Percentiles rank a stretch among this genome's conserved stretches.
phyloP scores from a whole-genome alignment of 2,797 vertebrate genomes.

The Fistularia commersonii region DNA sequence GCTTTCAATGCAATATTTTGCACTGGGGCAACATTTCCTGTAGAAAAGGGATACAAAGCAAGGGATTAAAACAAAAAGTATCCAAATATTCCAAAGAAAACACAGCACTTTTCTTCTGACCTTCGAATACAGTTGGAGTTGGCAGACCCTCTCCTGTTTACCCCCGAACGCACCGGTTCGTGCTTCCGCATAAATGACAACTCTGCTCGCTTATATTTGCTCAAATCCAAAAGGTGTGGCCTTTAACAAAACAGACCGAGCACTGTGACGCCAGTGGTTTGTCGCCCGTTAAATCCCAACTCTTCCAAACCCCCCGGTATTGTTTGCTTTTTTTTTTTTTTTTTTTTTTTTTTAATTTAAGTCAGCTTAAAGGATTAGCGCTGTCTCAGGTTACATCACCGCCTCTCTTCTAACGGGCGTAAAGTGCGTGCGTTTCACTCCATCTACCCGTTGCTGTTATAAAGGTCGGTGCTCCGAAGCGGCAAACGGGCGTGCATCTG shows the following conservation, averaged over 20 bases:
- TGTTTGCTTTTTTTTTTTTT: constrained; percentile 69
- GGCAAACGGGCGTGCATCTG: background rate
- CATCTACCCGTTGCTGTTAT: constrained; percentile 3
- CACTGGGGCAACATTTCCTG: no score
- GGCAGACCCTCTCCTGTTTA: no score
- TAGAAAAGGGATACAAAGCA: no score
- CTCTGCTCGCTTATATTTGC: background rate
- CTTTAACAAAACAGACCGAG: constrained; percentile 27
- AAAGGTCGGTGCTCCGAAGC: constrained; percentile 7
- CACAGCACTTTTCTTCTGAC: constrained; percentile 21
- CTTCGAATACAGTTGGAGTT: constrained; percentile 41
- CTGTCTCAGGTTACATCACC: constrained; percentile 64
- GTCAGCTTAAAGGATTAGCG: constrained; percentile 72
- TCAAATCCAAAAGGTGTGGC: constrained; percentile 18
- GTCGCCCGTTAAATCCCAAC: constrained; percentile 37
- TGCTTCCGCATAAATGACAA: constrained; percentile 21
- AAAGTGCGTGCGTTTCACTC: no score
- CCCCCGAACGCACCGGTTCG: constrained; percentile 3
- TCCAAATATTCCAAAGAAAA: no score
- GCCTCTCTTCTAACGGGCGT: constrained; percentile 44
- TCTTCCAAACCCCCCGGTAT: constrained; percentile 23
- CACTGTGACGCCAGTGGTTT: constrained; percentile 31
- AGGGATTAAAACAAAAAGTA: no score
- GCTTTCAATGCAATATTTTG: no score
- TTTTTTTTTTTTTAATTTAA: no score